A percentile compares a stretch with the other conserved stretches of the same genome.
Evolutionary conservation across 2,797 vertebrate genomes (phyloP).

Genomic region (Myripristis jacobus): DNA sequence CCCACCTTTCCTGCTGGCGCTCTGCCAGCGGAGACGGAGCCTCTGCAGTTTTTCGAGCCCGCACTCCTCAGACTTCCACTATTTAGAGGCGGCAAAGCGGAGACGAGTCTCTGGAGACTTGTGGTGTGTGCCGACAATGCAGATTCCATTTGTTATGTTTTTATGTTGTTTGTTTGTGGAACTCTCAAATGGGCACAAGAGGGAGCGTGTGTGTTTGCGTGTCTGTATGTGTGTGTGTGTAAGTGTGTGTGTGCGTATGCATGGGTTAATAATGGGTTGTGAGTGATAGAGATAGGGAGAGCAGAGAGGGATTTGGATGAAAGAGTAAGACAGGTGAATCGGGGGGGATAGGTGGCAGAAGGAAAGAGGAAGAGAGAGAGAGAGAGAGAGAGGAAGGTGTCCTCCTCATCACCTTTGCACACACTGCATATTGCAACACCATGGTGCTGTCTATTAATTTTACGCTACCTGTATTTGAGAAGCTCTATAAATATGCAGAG

Average conservation of each 20-base stretch:
- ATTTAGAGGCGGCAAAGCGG: conserved; percentile 37
- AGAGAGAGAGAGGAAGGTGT: conserved; percentile 39
- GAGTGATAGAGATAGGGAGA: conserved; percentile 7
- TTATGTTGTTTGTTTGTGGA: conserved; percentile 42
- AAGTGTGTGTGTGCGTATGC: conserved; percentile 28
- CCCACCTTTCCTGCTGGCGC: conserved; percentile 36
- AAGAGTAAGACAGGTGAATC: conserved; percentile 22
- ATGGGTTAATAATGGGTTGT: conserved; percentile 27
- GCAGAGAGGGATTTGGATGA: conserved; percentile 56
- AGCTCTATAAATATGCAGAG: conserved; percentile 76
- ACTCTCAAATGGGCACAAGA: conserved; percentile 39
- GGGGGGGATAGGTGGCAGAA: neutral
- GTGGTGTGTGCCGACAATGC: conserved; percentile 32
- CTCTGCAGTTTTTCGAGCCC: conserved; percentile 26
- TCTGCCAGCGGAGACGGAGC: conserved; percentile 46
- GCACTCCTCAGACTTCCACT: conserved; percentile 12
- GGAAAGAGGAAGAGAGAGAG: neutral
- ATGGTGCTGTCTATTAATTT: conserved; percentile 63
- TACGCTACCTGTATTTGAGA: conserved; percentile 62
- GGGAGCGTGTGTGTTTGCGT: conserved; percentile 27
- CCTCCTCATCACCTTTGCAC: conserved; percentile 66
- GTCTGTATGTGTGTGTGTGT: neutral
- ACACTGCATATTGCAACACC: conserved; percentile 37
- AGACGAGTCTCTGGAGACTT: conserved; percentile 39
- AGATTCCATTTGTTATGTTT: conserved; percentile 61